Base-by-base conservation (phyloP, 2,113 vertebrate genomes). In the Neodontobutis hainanensis region DNA sequence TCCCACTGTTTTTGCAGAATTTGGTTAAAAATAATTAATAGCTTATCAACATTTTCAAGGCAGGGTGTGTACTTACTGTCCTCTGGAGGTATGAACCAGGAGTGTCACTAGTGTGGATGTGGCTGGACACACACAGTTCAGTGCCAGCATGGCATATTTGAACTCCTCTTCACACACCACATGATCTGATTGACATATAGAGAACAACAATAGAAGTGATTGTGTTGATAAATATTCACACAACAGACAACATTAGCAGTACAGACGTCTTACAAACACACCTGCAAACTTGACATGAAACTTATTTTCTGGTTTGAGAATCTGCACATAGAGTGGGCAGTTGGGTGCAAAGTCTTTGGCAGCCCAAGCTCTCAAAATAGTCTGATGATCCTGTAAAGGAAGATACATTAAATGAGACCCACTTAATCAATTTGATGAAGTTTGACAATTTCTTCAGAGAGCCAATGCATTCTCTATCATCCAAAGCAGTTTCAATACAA, bases 251-350 rank as follows among this genome's bases (percentile, higher is more conserved):
- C 8, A 8, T 40, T 5, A 40, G 8, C 38, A 40, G 1, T 40
- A 40, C 38, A 40, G 3, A 40, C 5, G 35, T 53, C 4, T 2
- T 34, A 4, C 19, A 27, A 27, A 79, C 92, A 93, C 87, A 99
- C 97, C 97, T 70, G 97, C 97, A 92, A 99, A 99, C 84, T 99
- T 99, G 50, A 99, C 98, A 70, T 99, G 97, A 80, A 99, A 99
- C 91, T 99, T 99, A 75, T 99, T 99, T 85, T 99, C 97, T 36
- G 97, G 97, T 82, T 99, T 99, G 83, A 99, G 87, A 79, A 99
- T 98, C 55, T 99, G 97, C 16, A 99, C 97, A 50, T 99, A 99
- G 38, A 99, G 92, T 48, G 97, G 97, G 61, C 97, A 98, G 61
- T 97, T 99, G 52, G 97, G 97, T 75, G 97, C 97, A 85, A 99